phyloP scores from a whole-genome alignment of 2,888 invertebrate genomes.

The Rhamnusium bicolor region DNA sequence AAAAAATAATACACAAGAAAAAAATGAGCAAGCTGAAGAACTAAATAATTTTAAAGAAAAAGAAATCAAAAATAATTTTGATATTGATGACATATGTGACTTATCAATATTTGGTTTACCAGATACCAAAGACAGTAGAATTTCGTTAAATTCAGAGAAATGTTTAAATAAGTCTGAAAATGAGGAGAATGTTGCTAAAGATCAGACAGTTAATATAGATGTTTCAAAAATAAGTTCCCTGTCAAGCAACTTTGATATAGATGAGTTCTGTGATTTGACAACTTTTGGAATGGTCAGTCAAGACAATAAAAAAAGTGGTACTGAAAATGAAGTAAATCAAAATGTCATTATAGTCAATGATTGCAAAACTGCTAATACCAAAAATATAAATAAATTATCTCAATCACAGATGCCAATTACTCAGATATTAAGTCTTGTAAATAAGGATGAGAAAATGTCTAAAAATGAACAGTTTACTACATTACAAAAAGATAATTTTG shows the following conservation, averaged over 20 bases:
- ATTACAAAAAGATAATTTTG: background rate
- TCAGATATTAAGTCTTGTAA: constrained; percentile 45
- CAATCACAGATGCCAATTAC: constrained; percentile 52
- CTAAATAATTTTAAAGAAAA: background rate
- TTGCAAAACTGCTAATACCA: background rate
- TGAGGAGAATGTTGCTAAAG: background rate
- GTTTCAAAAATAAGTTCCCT: background rate
- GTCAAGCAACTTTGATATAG: constrained; percentile 32
- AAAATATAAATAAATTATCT: background rate
- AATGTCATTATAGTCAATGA: background rate
- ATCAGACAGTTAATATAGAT: background rate
- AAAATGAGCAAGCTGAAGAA: background rate
- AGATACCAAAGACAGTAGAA: constrained; percentile 1
- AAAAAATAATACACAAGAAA: background rate
- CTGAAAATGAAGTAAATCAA: background rate
- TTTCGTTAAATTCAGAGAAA: background rate
- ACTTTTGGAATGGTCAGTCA: background rate
- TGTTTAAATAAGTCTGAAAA: background rate
- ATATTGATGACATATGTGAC: constrained; percentile 46
- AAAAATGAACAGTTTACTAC: background rate
- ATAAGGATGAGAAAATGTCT: background rate
- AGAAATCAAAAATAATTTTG: background rate
- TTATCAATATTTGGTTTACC: constrained; percentile 41
- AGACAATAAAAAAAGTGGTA: background rate
- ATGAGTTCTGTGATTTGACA: constrained; percentile 42